Conservation (phyloP, 1,140 invertebrate species). For the Drosophila equinoxialis region DNA sequence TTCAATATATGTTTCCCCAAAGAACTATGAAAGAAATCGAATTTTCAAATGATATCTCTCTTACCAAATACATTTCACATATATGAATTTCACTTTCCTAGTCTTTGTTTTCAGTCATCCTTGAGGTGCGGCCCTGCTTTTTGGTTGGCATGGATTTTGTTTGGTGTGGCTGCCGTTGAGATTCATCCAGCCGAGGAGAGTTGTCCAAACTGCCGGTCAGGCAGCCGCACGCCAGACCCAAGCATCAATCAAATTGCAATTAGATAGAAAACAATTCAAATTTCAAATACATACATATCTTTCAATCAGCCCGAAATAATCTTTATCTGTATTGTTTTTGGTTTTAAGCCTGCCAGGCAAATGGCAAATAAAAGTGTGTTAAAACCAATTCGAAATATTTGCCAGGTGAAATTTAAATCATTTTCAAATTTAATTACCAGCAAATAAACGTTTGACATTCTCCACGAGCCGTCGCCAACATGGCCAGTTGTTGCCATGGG, state of each 20-base stretch:
- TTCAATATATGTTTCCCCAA: too few species aligned
- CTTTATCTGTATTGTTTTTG: not conserved
- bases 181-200: not conserved
- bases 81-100: too few species aligned
- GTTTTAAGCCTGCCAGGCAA: not conserved
- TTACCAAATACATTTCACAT: too few species aligned
- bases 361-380: constrained; percentile 1
- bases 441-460: constrained; percentile 66
- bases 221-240: not conserved
- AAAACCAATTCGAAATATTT: constrained; percentile 5
- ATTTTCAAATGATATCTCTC: too few species aligned
- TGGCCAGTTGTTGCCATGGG: too few species aligned
- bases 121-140: not conserved
- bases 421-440: constrained; percentile 71
- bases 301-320: constrained; percentile 8
- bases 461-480: too few species aligned
- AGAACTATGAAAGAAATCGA: too few species aligned
- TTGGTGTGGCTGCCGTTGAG: not conserved
- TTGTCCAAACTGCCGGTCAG: not conserved
- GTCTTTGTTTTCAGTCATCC: not conserved
- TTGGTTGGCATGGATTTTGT: not conserved
- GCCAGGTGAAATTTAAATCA: constrained; percentile 12
- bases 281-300: not conserved
- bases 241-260: constrained; percentile 8
- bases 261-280: constrained; percentile 8